Percentiles rank a stretch among this genome's conserved stretches.
Evolutionary conservation across 2,797 vertebrate genomes (phyloP).

Genomic region (Hoplostethus mediterraneus): DNA sequence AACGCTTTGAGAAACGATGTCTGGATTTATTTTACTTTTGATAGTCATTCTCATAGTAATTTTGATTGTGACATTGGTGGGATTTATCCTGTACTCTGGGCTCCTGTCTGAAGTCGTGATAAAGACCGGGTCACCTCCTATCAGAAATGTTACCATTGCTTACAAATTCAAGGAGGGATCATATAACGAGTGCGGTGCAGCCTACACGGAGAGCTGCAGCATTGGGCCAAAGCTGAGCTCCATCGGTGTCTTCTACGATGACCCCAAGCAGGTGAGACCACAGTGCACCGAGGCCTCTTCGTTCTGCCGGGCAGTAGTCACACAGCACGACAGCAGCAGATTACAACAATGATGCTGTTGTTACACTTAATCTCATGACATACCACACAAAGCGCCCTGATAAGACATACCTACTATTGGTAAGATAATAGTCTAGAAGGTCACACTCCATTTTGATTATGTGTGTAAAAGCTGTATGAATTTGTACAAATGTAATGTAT

Average conservation of each 20-base stretch:
- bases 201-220: conserved; percentile 91
- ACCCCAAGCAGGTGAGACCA: conserved; percentile 86
- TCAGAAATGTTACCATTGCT: conserved; percentile 89
- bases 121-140: conserved; percentile 91
- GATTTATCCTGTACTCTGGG: conserved; percentile 90
- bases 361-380: conserved; percentile 40
- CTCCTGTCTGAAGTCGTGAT: conserved; percentile 88
- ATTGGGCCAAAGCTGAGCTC: conserved; percentile 89
- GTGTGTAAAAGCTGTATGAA: no score
- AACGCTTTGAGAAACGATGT: conserved; percentile 76
- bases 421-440: conserved; percentile 33
- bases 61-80: conserved; percentile 86
- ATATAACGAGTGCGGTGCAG: conserved; percentile 86
- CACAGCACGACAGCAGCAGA: background rate
- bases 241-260: conserved; percentile 94
- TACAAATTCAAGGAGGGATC: conserved; percentile 94
- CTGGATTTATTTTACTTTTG: conserved; percentile 87
- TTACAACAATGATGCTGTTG: conserved; percentile 4
- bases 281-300: background rate
- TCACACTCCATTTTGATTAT: background rate
- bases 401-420: conserved; percentile 28
- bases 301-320: background rate
- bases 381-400: conserved; percentile 40
- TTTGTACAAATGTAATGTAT: no score
- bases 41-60: conserved; percentile 81